These are phyloP conservation scores for Xylota sylvarum DNA, from an alignment of 2,888 invertebrate species.

Conservation along the genomic window DNA sequence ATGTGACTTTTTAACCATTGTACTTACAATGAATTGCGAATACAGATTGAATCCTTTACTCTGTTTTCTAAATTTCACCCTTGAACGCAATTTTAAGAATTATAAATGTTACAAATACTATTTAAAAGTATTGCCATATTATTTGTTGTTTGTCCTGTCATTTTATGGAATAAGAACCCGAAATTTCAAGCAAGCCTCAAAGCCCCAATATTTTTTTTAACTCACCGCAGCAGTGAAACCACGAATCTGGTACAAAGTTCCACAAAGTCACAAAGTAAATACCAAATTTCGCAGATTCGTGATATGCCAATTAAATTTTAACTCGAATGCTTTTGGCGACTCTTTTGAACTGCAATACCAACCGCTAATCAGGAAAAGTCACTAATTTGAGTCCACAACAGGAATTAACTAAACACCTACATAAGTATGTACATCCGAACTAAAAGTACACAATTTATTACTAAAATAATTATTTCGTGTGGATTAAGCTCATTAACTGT, in stretches of 20 bases:
- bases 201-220: too few species aligned
- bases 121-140: too few species aligned
- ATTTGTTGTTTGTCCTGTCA: too few species aligned
- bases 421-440: not conserved
- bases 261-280: not conserved
- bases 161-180: too few species aligned
- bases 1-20: too few species aligned
- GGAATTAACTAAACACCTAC: not conserved
- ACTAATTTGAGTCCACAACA: not conserved
- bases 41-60: too few species aligned
- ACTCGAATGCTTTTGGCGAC: not conserved
- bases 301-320: not conserved
- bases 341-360: not conserved
- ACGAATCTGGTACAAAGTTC: not conserved
- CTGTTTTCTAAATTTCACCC: too few species aligned
- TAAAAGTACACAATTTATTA: not conserved
- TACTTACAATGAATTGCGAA: too few species aligned
- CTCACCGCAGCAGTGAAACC: not conserved
- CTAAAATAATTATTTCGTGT: not conserved
- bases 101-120: too few species aligned
- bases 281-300: not conserved
- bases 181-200: too few species aligned
- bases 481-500: constrained; percentile 15
- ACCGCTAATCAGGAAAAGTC: constrained; percentile 7
- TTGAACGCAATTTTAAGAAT: too few species aligned